phyloP scores from a whole-genome alignment of 2,797 vertebrate species.

The Crocidura indochinensis region DNA sequence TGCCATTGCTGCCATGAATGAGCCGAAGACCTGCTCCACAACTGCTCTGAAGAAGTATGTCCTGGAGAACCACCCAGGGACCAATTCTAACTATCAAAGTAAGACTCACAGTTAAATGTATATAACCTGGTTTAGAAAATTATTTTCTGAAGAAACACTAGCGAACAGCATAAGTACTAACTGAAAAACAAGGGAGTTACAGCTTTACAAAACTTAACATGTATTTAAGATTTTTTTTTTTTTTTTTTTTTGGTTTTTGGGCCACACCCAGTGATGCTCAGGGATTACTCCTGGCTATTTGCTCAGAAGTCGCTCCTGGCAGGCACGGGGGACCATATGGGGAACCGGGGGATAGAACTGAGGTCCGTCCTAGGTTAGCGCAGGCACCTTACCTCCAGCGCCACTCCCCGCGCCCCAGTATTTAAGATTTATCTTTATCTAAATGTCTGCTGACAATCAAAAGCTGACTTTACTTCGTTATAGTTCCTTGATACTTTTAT shows the following conservation, averaged over 20 bases:
- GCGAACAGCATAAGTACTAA: too few species aligned
- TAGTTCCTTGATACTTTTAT: constrained; percentile 8
- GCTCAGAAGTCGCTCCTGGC: too few species aligned
- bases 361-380: too few species aligned
- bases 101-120: constrained; percentile 64
- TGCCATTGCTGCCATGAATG: constrained; percentile 99
- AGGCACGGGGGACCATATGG: too few species aligned
- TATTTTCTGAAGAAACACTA: not conserved
- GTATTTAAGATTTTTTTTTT: too few species aligned
- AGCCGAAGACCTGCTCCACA: constrained; percentile 99
- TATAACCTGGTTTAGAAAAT: not conserved
- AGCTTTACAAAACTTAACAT: not conserved
- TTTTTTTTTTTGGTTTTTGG: too few species aligned
- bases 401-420: too few species aligned
- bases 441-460: not conserved
- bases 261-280: too few species aligned
- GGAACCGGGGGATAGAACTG: too few species aligned
- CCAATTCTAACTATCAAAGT: constrained; percentile 95
- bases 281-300: too few species aligned
- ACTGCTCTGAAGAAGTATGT: constrained; percentile 96
- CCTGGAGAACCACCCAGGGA: constrained; percentile 95
- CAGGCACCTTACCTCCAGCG: too few species aligned
- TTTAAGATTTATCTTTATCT: not conserved
- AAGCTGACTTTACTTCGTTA: constrained; percentile 32
- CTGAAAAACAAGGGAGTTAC: not conserved